Evolutionary conservation across 2,113 vertebrate genomes (phyloP).

Genomic region (Leptodactylus fuscus): DNA sequence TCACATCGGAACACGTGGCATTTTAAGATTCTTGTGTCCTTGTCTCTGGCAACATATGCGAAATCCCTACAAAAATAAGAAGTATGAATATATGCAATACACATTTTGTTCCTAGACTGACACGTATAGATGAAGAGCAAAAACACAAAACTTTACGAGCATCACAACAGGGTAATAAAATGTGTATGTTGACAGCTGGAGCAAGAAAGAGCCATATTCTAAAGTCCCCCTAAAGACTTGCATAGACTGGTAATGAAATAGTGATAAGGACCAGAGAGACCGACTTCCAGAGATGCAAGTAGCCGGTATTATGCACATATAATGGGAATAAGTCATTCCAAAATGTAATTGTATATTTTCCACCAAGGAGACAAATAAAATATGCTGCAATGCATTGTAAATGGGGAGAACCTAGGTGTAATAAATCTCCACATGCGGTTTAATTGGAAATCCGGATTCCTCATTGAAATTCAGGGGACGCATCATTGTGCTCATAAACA

Average conservation of each 20-base stretch:
- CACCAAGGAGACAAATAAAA: slow-evolving; percentile 15
- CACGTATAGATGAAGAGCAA: background rate
- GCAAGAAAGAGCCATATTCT: background rate
- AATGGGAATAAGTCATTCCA: background rate
- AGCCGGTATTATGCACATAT: background rate
- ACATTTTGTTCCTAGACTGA: background rate
- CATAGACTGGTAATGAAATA: background rate
- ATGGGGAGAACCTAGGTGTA: slow-evolving; percentile 52
- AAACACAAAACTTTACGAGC: background rate
- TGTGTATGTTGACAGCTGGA: background rate
- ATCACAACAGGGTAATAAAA: background rate
- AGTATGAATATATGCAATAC: background rate
- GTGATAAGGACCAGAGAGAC: background rate
- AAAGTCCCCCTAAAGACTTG: background rate
- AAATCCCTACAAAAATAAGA: slow-evolving; percentile 84
- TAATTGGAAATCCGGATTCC: slow-evolving; percentile 56
- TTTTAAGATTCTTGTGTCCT: slow-evolving; percentile 97
- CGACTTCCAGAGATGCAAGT: background rate
- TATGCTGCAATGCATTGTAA: slow-evolving; percentile 49
- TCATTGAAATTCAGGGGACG: slow-evolving; percentile 56
- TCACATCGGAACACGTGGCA: slow-evolving; percentile 99
- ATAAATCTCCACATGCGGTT: slow-evolving; percentile 58
- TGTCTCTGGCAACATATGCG: slow-evolving; percentile 96
- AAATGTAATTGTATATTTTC: slow-evolving; percentile 43
- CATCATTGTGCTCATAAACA: slow-evolving; percentile 44